Evolutionary conservation across 2,797 vertebrate genomes (phyloP).

Genomic region (Sebastes minor): DNA sequence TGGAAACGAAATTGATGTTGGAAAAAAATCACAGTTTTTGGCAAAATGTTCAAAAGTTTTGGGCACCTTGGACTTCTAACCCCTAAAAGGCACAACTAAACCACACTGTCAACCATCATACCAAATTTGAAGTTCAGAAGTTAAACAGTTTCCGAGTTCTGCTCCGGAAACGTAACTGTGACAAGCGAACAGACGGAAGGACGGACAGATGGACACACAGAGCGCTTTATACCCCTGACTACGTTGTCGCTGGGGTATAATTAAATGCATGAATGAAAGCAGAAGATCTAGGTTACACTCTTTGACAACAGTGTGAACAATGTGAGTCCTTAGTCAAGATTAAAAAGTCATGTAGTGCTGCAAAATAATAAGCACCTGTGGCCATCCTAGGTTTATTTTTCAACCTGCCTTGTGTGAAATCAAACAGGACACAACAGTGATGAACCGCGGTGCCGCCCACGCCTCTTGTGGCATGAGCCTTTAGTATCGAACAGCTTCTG

Average conservation of each 20-base stretch:
- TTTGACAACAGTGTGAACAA: background rate
- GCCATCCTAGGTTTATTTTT: background rate
- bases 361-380: background rate
- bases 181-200: too few species aligned
- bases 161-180: too few species aligned
- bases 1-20: too few species aligned
- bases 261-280: background rate
- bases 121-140: too few species aligned
- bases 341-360: background rate
- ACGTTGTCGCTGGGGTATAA: too few species aligned
- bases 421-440: background rate
- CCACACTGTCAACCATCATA: too few species aligned
- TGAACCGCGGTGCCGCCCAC: background rate
- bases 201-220: too few species aligned
- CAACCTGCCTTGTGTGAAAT: background rate
- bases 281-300: background rate
- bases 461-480: background rate
- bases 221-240: too few species aligned
- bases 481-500: slow-evolving; percentile 1
- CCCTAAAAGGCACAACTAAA: rapidly evolving
- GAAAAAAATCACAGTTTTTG: too few species aligned
- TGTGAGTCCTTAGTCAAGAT: background rate
- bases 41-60: too few species aligned
- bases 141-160: too few species aligned
- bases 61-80: too few species aligned